phyloP scores from a whole-genome alignment of 2,797 vertebrate genomes.

The Melanogrammus aeglefinus region DNA sequence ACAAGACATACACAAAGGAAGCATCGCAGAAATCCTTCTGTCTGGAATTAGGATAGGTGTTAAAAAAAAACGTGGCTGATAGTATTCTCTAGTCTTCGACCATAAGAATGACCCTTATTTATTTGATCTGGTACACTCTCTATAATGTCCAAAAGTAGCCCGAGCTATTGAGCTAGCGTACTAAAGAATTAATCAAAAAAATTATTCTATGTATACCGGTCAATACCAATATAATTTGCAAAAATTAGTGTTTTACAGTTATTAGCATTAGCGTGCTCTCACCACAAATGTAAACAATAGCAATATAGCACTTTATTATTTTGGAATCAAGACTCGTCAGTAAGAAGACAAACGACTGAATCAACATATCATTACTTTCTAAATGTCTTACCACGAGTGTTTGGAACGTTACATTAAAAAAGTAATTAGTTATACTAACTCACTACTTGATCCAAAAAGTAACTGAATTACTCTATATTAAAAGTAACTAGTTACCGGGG shows the following conservation, averaged over 20 bases:
- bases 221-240: background rate
- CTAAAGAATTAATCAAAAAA: background rate
- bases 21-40: background rate
- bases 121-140: background rate
- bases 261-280: background rate
- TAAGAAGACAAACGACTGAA: too few species aligned
- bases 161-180: background rate
- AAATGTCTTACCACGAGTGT: background rate
- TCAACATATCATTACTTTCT: background rate
- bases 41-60: background rate
- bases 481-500: too few species aligned
- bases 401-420: too few species aligned
- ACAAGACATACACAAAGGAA: background rate
- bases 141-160: background rate
- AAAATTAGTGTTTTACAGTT: background rate
- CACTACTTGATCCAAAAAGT: too few species aligned
- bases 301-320: background rate
- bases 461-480: too few species aligned
- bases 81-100: background rate
- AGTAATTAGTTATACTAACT: too few species aligned
- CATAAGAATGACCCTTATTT: background rate
- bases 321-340: too few species aligned
- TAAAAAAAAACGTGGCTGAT: background rate
- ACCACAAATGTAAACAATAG: background rate
- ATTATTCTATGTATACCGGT: background rate